These are phyloP conservation scores for Emydocephalus ijimae DNA, from an alignment of 2,113 vertebrate genomes.

Conservation along the genomic window DNA sequence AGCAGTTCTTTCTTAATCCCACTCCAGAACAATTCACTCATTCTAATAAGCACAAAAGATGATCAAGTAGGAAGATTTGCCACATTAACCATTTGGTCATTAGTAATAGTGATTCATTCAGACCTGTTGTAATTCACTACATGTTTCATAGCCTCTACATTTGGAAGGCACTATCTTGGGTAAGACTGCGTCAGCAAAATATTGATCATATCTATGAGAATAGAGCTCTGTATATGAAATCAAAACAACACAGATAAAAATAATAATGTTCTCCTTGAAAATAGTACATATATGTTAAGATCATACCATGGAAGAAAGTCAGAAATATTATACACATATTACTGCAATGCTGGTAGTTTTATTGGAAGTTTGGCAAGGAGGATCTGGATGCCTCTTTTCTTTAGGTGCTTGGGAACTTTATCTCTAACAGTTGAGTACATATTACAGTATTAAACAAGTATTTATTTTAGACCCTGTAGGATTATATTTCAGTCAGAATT, in stretches of 20 bases:
- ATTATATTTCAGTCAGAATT: background rate
- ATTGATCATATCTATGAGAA: background rate
- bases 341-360: background rate
- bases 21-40: background rate
- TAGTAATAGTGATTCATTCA: background rate
- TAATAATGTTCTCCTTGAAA: background rate
- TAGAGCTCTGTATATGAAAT: background rate
- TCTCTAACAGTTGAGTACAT: background rate
- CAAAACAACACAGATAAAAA: background rate
- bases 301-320: background rate
- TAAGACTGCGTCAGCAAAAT: background rate
- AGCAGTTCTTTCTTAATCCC: background rate
- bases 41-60: background rate
- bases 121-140: background rate
- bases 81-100: background rate
- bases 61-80: background rate
- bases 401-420: background rate
- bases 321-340: background rate
- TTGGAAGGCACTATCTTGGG: background rate
- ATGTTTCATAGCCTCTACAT: background rate
- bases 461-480: background rate
- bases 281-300: background rate
- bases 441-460: background rate
- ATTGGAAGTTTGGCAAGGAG: background rate
- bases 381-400: background rate